Evolutionary conservation across 2,113 vertebrate genomes (phyloP).

Genomic region (Morphnarchus princeps): DNA sequence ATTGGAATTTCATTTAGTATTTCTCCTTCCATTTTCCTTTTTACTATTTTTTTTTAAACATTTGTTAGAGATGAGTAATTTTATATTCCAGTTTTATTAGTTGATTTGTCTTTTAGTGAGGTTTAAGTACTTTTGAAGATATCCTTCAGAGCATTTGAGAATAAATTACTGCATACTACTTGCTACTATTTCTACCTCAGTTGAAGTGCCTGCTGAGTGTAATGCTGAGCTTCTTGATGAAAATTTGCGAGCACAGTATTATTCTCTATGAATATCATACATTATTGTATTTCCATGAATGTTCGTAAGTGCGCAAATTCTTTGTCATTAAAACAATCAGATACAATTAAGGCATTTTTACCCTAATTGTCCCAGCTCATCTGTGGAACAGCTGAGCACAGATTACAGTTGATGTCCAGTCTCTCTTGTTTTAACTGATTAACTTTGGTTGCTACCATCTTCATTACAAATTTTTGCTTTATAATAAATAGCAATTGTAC

Average conservation of each 20-base stretch:
- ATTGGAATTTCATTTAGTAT: neutral
- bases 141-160: neutral
- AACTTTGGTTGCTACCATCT: neutral
- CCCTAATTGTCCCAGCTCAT: neutral
- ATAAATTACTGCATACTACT: neutral
- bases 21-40: neutral
- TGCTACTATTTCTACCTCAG: neutral
- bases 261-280: neutral
- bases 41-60: neutral
- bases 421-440: neutral
- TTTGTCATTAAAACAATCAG: neutral
- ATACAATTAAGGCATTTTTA: neutral
- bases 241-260: neutral
- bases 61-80: neutral
- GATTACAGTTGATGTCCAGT: neutral
- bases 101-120: neutral
- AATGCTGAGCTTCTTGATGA: constrained; percentile 1
- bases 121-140: neutral
- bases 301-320: neutral
- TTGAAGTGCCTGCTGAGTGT: neutral
- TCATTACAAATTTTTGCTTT: neutral
- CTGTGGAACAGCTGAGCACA: neutral
- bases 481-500: neutral
- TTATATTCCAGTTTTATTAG: neutral
- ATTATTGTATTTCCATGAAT: neutral